Evolutionary conservation across 2,113 vertebrate species (phyloP), one percentile per base, ranked within the genome.

Genomic region (Eretmochelys imbricata): DNA sequence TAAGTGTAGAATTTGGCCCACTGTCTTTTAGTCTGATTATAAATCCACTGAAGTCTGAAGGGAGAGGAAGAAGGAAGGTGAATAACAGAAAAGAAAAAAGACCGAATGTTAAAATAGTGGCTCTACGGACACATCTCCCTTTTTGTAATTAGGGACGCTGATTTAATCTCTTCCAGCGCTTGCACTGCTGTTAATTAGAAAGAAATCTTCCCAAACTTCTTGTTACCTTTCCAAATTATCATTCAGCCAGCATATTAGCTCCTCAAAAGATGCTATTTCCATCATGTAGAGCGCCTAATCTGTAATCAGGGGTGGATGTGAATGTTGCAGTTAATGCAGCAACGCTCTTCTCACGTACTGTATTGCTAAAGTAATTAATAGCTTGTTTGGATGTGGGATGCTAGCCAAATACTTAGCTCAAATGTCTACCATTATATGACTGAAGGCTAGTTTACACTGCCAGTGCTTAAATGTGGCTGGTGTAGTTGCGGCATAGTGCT

Each of bases 161-260:
- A 19, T 51, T 72, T 90, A 48, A 5, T 48, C 49, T 69, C 69
- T 51, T 91, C 84, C 57, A 78, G 5, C 2, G 14, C 82, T 13
- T 54, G 11, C 62, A 87, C 65, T 80, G 35, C 1, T 89, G 88
- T 95, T 90, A 78, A 62, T 35, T 55, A 91, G 16, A 35, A 92
- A 89, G 76, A 79, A 85, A 90, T 22, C 29, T 57, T 89, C 16
- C 6, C 5, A 51, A 7, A 4, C 10, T 89, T 87, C 22, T 87
- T 57, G 31, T 6, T 87, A 49, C 72, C 87, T 87, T 89, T 50
- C n/a, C 38, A 85, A 1, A 20, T 85, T 31, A 42, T 78, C 2
- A 1, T 50, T 59, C 49, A 80, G 50, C 49, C 27, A 20, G 53
- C 59, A 25, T 14, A 17, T 17, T 8, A n/a, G 14, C 1, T 90